These are phyloP conservation scores for Cryptotis parvus DNA, from an alignment of 2,113 vertebrate genomes.

Conservation along the genomic window DNA sequence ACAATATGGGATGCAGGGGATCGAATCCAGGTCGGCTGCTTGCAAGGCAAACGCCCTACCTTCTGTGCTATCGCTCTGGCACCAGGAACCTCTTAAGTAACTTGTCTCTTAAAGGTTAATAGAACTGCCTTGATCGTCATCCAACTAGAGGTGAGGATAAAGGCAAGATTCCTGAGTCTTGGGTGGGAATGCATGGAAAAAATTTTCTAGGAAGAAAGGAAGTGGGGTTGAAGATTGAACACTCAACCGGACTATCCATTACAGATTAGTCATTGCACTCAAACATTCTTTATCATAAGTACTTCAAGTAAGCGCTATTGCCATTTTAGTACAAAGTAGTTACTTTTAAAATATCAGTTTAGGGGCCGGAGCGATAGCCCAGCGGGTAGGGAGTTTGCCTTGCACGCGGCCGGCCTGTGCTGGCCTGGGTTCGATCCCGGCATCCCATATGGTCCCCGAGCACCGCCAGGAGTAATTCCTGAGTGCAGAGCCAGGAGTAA, in stretches of 20 bases:
- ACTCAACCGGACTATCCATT: background rate
- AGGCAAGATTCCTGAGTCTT: background rate
- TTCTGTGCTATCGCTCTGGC: no score
- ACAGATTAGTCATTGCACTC: background rate
- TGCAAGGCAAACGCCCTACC: no score
- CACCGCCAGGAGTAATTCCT: no score
- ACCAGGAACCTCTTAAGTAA: background rate
- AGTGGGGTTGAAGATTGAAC: background rate
- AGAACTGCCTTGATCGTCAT: background rate
- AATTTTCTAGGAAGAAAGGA: background rate
- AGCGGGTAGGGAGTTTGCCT: no score
- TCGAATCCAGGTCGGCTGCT: no score
- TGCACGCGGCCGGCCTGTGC: no score
- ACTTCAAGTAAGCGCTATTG: background rate
- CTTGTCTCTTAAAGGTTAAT: background rate
- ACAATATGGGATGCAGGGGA: no score
- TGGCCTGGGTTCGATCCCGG: no score
- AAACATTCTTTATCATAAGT: background rate
- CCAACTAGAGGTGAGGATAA: background rate
- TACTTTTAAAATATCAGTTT: background rate
- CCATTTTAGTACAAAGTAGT: background rate
- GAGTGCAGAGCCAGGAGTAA: no score
- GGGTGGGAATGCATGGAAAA: fast-evolving
- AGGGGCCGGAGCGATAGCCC: no score
- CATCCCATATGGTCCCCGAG: no score